phyloP scores from a whole-genome alignment of 2,113 vertebrate species.

The Rana temporaria region DNA sequence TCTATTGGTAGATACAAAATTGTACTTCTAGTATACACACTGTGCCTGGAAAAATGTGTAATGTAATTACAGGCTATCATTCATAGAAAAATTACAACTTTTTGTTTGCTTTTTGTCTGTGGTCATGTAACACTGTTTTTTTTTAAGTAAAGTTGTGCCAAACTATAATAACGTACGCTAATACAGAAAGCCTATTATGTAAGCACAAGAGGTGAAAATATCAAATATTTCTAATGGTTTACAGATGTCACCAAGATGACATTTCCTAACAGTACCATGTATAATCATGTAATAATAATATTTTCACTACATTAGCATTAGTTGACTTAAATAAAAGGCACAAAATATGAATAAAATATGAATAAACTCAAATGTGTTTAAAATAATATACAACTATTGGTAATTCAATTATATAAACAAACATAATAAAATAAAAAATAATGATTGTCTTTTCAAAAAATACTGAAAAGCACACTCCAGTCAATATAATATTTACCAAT shows the following conservation, averaged over 20 bases:
- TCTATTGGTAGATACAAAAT: background rate
- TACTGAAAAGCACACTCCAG: too few relatives aligned
- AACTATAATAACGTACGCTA: conserved; percentile 19
- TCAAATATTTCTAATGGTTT: conserved; percentile 16
- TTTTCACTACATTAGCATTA: background rate
- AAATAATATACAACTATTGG: too few relatives aligned
- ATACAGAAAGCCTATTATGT: conserved; percentile 3
- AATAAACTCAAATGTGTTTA: too few relatives aligned
- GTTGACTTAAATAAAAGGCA: too few relatives aligned
- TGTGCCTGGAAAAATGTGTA: conserved; percentile 21
- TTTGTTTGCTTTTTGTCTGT: conserved; percentile 16
- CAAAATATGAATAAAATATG: too few relatives aligned
- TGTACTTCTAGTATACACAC: background rate
- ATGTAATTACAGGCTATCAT: conserved; percentile 9
- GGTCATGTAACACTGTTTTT: conserved; percentile 17
- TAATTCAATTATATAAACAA: too few relatives aligned
- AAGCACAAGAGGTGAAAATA: background rate
- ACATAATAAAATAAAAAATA: too few relatives aligned
- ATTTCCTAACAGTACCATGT: too few relatives aligned
- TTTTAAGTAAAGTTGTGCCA: background rate
- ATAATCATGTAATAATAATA: background rate
- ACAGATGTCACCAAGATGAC: conserved; percentile 40
- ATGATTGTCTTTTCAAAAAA: too few relatives aligned
- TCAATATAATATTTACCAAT: too few relatives aligned
- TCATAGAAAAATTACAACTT: conserved; percentile 26